Evolutionary conservation across 2,888 invertebrate genomes (phyloP).

Genomic region (Cyrtodaria siliqua): DNA sequence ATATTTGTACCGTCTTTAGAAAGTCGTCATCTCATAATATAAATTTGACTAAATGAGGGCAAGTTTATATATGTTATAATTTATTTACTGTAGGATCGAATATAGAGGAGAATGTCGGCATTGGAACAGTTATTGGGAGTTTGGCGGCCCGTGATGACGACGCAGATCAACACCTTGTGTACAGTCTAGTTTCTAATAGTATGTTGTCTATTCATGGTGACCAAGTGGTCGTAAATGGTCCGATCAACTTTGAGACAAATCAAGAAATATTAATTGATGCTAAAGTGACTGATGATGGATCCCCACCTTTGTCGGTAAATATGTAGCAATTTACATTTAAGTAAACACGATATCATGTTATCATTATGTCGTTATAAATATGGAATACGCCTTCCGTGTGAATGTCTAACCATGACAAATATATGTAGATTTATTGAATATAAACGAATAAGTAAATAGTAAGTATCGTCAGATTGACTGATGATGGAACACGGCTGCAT

Average conservation of each 20-base stretch:
- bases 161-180: constrained; percentile 61
- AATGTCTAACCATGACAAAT: no score
- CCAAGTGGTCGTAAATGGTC: constrained; percentile 64
- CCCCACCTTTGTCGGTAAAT: constrained; percentile 59
- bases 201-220: constrained; percentile 57
- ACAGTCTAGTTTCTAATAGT: constrained; percentile 36
- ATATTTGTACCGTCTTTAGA: no score
- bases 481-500: no score
- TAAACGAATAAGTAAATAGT: no score
- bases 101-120: constrained; percentile 24
- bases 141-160: constrained; percentile 67
- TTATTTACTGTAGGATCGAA: constrained; percentile 1
- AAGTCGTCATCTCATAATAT: no score
- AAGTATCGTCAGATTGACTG: no score
- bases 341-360: no score
- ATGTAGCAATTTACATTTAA: no score
- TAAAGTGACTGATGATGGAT: constrained; percentile 63
- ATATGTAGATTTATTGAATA: no score
- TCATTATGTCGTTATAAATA: no score
- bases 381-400: no score
- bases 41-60: no score
- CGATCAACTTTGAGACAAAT: constrained; percentile 64
- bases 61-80: not conserved
- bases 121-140: constrained; percentile 65
- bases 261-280: constrained; percentile 43